phyloP scores from a whole-genome alignment of 1,140 invertebrate species.

The Anagrus nilaparvatae region DNA sequence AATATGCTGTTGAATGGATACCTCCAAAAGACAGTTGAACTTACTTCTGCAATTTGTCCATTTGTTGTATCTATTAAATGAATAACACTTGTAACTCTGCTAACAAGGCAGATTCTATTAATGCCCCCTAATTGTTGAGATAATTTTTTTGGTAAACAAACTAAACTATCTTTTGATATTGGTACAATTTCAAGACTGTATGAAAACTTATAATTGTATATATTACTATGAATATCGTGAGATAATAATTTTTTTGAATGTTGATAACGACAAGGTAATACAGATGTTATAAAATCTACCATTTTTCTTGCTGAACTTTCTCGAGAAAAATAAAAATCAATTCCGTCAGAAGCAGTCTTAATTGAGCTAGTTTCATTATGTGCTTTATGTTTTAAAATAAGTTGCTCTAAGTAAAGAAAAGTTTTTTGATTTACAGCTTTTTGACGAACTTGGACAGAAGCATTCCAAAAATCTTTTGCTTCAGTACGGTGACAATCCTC shows the following conservation, averaged over 20 bases:
- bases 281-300: constrained; percentile 83
- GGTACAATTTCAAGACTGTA: constrained; percentile 92
- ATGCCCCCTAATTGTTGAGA: constrained; percentile 88
- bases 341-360: constrained; percentile 85
- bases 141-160: constrained; percentile 83
- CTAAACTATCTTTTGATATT: constrained; percentile 90
- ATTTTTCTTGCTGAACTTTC: constrained; percentile 90
- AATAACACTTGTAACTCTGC: constrained; percentile 79
- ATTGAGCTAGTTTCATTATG: constrained; percentile 89
- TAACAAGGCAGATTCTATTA: constrained; percentile 78
- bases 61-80: constrained; percentile 90
- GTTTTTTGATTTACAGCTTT: constrained; percentile 93
- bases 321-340: constrained; percentile 91
- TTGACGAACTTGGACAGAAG: constrained; percentile 76
- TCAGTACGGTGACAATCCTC: constrained; percentile 93
- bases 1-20: constrained; percentile 78
- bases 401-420: constrained; percentile 95
- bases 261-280: constrained; percentile 78
- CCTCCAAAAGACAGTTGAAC: constrained; percentile 72
- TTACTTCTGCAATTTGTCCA: constrained; percentile 86
- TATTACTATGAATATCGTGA: constrained; percentile 94
- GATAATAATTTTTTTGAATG: constrained; percentile 94
- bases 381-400: constrained; percentile 91
- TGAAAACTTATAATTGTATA: constrained; percentile 94
- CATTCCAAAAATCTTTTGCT: constrained; percentile 97